Conservation (phyloP, 1,140 invertebrate species). For the Eufriesea mexicana region DNA sequence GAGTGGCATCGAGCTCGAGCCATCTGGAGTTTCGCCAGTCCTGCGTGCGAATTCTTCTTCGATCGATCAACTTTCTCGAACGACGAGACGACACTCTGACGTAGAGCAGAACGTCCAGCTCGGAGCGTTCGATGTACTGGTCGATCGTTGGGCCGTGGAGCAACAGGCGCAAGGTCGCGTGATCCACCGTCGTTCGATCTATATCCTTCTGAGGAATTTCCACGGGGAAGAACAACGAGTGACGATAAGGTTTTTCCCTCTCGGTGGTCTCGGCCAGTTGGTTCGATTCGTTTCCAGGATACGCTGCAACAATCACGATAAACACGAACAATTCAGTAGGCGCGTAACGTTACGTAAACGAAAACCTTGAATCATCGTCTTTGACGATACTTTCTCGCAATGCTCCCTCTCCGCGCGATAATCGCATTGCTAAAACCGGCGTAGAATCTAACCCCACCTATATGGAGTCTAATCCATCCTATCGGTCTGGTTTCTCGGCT, state of each 20-base stretch:
- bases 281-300: conserved; percentile 68
- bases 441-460: too few relatives aligned
- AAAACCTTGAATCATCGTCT: neutral
- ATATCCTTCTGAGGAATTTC: conserved; percentile 58
- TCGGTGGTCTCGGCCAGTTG: conserved; percentile 52
- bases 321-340: conserved; percentile 20
- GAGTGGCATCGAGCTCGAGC: conserved; percentile 84
- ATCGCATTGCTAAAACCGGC: neutral
- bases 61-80: conserved; percentile 31
- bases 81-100: conserved; percentile 22
- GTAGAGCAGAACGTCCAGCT: conserved; percentile 56
- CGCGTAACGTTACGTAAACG: conserved; percentile 39
- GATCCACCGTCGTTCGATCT: conserved; percentile 61
- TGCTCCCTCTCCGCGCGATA: neutral
- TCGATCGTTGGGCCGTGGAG: conserved; percentile 37
- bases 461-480: too few relatives aligned
- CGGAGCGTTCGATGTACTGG: conserved; percentile 12
- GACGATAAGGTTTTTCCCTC: conserved; percentile 45
- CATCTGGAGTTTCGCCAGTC: conserved; percentile 71
- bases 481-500: too few relatives aligned
- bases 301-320: conserved; percentile 69
- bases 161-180: conserved; percentile 70
- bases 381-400: neutral
- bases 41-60: conserved; percentile 21
- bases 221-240: conserved; percentile 70